Evolutionary conservation across 2,888 invertebrate genomes (phyloP).

Genomic region (Platycnemis pennipes): DNA sequence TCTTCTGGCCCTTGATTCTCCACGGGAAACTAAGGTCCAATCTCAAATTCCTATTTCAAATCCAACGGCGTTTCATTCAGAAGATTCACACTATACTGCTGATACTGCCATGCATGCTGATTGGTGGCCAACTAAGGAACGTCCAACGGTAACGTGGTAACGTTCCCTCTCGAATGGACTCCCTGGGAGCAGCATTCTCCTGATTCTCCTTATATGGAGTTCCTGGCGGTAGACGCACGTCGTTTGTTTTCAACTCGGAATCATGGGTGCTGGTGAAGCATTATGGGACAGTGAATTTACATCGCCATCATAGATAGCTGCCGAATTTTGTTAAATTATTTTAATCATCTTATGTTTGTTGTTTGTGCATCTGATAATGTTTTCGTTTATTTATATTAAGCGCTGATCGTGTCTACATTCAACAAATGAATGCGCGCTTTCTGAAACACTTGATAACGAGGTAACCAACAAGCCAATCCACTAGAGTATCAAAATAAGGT

Average conservation of each 20-base stretch:
- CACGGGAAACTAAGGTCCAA: no score
- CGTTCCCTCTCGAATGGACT: no score
- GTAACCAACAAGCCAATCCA: slow-evolving; percentile 33
- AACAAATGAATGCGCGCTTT: slow-evolving; percentile 51
- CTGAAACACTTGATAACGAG: slow-evolving; percentile 44
- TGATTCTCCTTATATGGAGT: no score
- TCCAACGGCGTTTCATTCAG: no score
- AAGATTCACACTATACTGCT: no score
- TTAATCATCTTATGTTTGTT: slow-evolving; percentile 32
- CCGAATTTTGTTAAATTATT: slow-evolving; percentile 56
- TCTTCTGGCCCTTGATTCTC: no score
- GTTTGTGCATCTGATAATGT: slow-evolving; percentile 46
- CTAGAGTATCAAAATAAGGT: background rate
- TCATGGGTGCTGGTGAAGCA: slow-evolving; percentile 61
- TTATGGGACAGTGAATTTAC: slow-evolving; percentile 58
- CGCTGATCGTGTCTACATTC: slow-evolving; percentile 16
- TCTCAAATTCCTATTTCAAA: no score
- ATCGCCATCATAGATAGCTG: slow-evolving; percentile 63
- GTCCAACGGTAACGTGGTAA: no score
- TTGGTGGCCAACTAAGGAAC: no score
- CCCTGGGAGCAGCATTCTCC: no score
- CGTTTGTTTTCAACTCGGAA: slow-evolving; percentile 23
- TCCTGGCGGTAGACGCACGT: background rate
- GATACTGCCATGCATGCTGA: no score
- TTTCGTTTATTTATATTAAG: slow-evolving; percentile 26